Conservation (phyloP, 2,888 invertebrate species). For the Tenthredo notha region DNA sequence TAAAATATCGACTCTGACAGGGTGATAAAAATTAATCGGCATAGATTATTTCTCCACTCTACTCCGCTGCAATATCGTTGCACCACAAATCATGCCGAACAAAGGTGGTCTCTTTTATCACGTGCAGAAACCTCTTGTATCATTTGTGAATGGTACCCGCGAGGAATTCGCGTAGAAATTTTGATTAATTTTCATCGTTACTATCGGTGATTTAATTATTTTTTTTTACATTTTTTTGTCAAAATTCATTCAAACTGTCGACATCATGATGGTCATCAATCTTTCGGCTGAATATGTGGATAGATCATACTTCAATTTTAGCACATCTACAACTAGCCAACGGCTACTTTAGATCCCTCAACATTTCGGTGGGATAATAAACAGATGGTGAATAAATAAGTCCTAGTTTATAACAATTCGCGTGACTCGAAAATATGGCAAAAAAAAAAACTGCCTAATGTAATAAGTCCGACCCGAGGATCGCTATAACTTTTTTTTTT, state of each 20-base stretch:
- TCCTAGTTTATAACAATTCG: background rate
- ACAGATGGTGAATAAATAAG: background rate
- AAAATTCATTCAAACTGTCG: background rate
- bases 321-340: background rate
- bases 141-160: background rate
- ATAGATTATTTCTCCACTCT: background rate
- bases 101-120: background rate
- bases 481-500: background rate
- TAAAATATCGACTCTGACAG: background rate
- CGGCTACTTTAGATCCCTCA: background rate
- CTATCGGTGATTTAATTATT: background rate
- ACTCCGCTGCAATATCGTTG: background rate
- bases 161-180: background rate
- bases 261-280: background rate
- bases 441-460: background rate
- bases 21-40: background rate
- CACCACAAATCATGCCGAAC: slow-evolving; percentile 30
- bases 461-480: background rate
- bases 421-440: background rate
- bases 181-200: background rate
- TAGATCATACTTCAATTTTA: background rate
- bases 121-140: background rate
- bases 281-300: background rate
- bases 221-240: background rate
- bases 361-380: background rate